A percentile compares a stretch with the other conserved stretches of the same genome.
These are phyloP conservation scores for Lerista edwardsae DNA, from an alignment of 2,797 vertebrate genomes.

Conservation along the genomic window DNA sequence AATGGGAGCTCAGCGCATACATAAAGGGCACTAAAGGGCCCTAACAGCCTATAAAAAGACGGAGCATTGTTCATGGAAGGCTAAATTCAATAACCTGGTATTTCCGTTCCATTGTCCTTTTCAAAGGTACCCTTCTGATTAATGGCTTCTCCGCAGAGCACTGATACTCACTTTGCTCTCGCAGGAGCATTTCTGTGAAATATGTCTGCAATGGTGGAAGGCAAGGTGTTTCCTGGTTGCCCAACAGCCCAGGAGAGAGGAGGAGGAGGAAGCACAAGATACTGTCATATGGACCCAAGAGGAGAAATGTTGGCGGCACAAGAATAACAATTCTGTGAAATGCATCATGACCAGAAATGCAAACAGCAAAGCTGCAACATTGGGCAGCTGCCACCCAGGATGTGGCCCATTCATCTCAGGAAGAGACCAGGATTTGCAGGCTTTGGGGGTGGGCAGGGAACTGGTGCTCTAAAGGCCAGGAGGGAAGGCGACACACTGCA, in stretches of 20 bases:
- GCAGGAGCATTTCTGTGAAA: constrained; percentile 58
- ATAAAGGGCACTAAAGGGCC: constrained; percentile 10
- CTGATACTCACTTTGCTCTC: constrained; percentile 59
- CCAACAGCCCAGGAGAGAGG: constrained; percentile 28
- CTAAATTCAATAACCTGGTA: background rate
- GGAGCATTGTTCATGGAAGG: constrained; percentile 13
- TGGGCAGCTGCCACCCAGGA: no score
- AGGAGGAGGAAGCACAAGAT: constrained; percentile 23
- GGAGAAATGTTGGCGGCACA: background rate
- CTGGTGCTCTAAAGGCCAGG: no score
- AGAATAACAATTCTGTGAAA: constrained; percentile 9
- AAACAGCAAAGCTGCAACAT: constrained; percentile 15
- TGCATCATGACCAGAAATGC: constrained; percentile 42
- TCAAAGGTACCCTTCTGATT: constrained; percentile 44
- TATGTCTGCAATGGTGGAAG: constrained; percentile 17
- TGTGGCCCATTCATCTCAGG: no score
- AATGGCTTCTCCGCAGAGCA: constrained; percentile 41
- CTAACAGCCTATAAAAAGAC: constrained; percentile 19
- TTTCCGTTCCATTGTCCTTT: constrained; percentile 35
- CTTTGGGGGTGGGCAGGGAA: no score
- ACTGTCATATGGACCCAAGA: no score
- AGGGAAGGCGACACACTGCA: no score
- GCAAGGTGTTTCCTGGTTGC: constrained; percentile 32
- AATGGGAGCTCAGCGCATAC: constrained; percentile 34
- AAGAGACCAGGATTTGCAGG: no score